Evolutionary conservation across 2,797 vertebrate genomes (phyloP).

Genomic region (Sebastiscus albofasciatus): DNA sequence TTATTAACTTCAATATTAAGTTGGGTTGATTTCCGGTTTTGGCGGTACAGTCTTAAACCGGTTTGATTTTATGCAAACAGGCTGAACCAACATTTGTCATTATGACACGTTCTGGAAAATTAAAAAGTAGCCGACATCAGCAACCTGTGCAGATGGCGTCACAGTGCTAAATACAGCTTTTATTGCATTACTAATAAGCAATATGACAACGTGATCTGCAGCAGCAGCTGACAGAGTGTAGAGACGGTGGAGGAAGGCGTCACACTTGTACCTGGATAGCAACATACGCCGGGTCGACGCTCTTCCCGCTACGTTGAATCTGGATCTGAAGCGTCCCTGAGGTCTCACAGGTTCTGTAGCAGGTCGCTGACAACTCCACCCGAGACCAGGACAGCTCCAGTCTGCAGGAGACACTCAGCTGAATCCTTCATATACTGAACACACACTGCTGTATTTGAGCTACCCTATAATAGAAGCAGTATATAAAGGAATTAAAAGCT

Average conservation of each 20-base stretch:
- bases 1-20: neutral
- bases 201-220: no score
- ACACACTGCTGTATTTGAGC: neutral
- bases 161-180: no score
- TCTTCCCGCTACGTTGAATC: constrained; percentile 75
- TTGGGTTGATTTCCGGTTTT: neutral
- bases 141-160: no score
- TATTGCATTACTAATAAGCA: no score
- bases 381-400: constrained; percentile 80
- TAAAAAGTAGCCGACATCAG: no score
- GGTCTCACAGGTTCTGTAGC: constrained; percentile 79
- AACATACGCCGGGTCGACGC: constrained; percentile 78
- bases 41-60: no score
- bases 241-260: neutral
- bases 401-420: constrained; percentile 57
- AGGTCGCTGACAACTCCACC: constrained; percentile 76
- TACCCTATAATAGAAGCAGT: neutral
- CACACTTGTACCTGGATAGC: constrained; percentile 72
- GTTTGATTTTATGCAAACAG: no score
- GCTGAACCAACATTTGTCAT: no score
- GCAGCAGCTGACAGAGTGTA: no score
- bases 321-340: constrained; percentile 77
- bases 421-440: neutral
- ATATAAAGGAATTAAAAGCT: neutral
- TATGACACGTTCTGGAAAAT: neutral